Evolutionary conservation across 2,113 vertebrate genomes (phyloP).

Genomic region (Zapornia atra): DNA sequence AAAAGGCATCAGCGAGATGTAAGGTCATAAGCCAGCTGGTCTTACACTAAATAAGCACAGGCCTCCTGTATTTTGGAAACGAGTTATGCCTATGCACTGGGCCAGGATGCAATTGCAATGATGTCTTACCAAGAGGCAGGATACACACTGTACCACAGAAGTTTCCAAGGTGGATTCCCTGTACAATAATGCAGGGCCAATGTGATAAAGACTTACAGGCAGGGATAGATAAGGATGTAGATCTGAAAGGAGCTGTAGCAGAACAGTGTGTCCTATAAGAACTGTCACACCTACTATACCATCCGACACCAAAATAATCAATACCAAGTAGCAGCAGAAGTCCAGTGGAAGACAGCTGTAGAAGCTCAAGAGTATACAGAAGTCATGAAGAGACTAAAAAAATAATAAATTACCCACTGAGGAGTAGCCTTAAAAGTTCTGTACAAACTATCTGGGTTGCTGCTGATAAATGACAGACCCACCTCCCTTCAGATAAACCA

Average conservation of each 20-base stretch:
- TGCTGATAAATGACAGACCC: background rate
- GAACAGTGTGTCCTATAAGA: background rate
- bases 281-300: background rate
- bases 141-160: background rate
- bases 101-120: background rate
- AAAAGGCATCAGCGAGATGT: rapidly evolving
- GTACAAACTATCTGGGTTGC: background rate
- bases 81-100: background rate
- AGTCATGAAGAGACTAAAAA: background rate
- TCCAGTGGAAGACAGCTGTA: background rate
- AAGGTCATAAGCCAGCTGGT: background rate
- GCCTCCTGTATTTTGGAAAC: background rate
- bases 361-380: background rate
- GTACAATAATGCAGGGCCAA: rapidly evolving
- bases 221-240: background rate
- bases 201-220: background rate
- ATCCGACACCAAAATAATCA: background rate
- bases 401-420: background rate
- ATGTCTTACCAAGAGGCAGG: background rate
- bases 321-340: background rate
- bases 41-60: background rate
- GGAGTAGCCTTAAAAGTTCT: background rate
- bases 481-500: background rate
- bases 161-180: background rate
- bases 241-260: background rate